Conservation (phyloP, 2,888 invertebrate species). For the Aphodius granarius region DNA sequence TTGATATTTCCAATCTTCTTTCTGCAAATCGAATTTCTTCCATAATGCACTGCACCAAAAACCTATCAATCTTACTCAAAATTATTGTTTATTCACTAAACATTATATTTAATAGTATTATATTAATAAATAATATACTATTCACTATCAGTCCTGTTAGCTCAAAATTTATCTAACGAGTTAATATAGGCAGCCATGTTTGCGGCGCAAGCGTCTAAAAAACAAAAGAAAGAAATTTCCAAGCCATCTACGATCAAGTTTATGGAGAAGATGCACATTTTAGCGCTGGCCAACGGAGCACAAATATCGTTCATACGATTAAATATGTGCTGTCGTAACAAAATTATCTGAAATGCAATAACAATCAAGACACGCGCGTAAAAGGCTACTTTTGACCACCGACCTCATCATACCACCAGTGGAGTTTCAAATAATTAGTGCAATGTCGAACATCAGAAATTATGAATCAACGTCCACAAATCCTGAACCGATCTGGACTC, state of each 20-base stretch:
- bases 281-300: background rate
- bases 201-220: background rate
- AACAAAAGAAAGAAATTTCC: background rate
- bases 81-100: too few species aligned
- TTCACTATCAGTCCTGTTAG: too few species aligned
- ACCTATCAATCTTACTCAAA: too few species aligned
- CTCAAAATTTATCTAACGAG: too few species aligned
- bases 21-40: too few species aligned
- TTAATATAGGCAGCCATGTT: background rate
- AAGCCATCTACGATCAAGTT: background rate
- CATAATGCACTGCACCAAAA: too few species aligned
- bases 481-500: conserved; percentile 46
- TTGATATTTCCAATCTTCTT: too few species aligned
- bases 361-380: background rate
- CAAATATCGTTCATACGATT: background rate
- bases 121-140: too few species aligned
- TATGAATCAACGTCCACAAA: background rate
- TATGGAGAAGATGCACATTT: background rate
- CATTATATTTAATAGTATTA: too few species aligned
- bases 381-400: background rate
- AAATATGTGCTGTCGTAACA: background rate
- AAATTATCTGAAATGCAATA: background rate
- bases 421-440: background rate
- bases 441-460: background rate
- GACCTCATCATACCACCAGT: background rate